Percentiles rank a stretch among this genome's conserved stretches.
Evolutionary conservation across 2,888 invertebrate genomes (phyloP).

Genomic region (Sinhomidia bicolor): DNA sequence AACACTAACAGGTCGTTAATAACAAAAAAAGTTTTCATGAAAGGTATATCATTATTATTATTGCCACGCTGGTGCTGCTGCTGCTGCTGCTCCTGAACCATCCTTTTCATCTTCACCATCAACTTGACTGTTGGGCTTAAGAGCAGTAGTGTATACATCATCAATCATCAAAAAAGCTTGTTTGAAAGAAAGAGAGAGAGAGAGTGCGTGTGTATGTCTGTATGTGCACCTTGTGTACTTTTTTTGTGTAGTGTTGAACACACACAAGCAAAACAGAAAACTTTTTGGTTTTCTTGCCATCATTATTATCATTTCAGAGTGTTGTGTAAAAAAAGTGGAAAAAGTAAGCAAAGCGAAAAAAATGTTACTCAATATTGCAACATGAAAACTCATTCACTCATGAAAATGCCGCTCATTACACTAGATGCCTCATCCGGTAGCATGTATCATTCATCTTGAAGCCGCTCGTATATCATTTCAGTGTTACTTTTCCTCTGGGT

Average conservation of each 20-base stretch:
- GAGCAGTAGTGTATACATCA: conserved; percentile 12
- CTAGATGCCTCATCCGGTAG: conserved; percentile 26
- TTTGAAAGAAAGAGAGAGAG: background rate
- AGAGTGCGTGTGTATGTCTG: conserved; percentile 13
- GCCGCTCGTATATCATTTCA: conserved; percentile 35
- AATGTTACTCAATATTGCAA: conserved; percentile 23
- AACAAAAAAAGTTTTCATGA: background rate
- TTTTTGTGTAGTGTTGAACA: no score
- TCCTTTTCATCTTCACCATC: background rate
- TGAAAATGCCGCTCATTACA: conserved; percentile 66
- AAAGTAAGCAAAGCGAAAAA: background rate
- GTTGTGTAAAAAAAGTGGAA: background rate
- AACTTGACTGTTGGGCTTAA: background rate
- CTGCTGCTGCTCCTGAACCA: no score
- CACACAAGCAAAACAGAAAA: background rate
- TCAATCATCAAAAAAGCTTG: conserved; percentile 26
- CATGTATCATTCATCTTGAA: conserved; percentile 50
- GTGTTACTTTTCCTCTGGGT: background rate
- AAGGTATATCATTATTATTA: background rate
- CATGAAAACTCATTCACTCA: conserved; percentile 45
- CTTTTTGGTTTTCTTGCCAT: background rate
- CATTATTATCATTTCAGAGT: background rate
- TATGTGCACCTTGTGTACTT: background rate
- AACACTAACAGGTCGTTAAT: background rate
- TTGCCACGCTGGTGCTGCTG: no score